These are phyloP conservation scores for Melanostigma gelatinosum DNA, from an alignment of 2,113 vertebrate species.

Conservation along the genomic window DNA sequence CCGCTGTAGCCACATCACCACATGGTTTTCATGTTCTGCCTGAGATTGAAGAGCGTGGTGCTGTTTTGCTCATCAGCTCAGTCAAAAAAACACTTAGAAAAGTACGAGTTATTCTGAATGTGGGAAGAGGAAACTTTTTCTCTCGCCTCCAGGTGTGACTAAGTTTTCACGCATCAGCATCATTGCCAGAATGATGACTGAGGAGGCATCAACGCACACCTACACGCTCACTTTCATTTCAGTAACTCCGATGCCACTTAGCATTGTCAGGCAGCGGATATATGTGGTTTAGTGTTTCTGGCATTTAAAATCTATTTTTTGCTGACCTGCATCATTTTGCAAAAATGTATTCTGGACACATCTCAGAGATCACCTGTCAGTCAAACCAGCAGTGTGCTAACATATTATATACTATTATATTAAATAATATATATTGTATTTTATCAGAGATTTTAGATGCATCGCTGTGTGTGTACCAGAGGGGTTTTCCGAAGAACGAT, in stretches of 20 bases:
- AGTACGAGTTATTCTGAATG: constrained; percentile 23
- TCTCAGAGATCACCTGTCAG: neutral
- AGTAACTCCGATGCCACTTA: neutral
- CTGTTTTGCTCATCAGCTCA: neutral
- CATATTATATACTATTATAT: neutral
- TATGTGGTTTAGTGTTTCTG: neutral
- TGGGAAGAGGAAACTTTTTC: constrained; percentile 25
- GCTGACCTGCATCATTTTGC: neutral
- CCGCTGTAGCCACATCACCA: neutral
- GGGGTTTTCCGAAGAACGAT: neutral
- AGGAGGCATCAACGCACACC: constrained; percentile 39
- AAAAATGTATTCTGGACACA: neutral
- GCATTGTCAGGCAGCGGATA: neutral
- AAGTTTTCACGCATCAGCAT: constrained; percentile 26
- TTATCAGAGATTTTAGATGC: neutral
- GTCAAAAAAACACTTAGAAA: constrained; percentile 24
- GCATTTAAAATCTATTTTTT: neutral
- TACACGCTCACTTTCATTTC: constrained; percentile 37
- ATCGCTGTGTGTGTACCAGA: too few relatives aligned
- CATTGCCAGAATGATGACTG: constrained; percentile 28
- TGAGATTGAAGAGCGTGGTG: neutral
- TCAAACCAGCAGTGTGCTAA: neutral
- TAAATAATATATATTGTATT: neutral
- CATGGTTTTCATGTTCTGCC: neutral
- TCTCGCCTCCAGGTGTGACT: constrained; percentile 42